Evolutionary conservation across 2,888 invertebrate genomes (phyloP).

Genomic region (Chymomyza procnemis): DNA sequence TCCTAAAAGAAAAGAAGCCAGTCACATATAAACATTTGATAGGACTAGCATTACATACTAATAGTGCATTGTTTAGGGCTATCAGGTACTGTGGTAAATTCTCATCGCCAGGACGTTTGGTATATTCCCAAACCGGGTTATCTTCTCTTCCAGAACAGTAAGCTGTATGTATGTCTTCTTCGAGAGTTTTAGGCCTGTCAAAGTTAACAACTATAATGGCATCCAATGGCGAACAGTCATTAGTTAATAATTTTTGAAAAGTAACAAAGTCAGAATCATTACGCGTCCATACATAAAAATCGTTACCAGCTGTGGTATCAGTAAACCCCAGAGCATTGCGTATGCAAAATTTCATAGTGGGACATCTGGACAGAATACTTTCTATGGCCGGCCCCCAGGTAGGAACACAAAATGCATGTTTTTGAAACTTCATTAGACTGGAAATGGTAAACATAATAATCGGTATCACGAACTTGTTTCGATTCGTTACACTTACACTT

Average conservation of each 20-base stretch:
- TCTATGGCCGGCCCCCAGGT: constrained; percentile 83
- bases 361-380: constrained; percentile 81
- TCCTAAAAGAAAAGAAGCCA: constrained; percentile 24
- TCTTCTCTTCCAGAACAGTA: constrained; percentile 20
- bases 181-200: constrained; percentile 39
- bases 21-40: too few relatives aligned
- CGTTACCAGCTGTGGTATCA: constrained; percentile 80
- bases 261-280: constrained; percentile 65
- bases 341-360: constrained; percentile 83
- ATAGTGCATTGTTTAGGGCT: constrained; percentile 52
- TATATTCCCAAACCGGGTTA: constrained; percentile 61
- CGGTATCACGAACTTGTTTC: too few relatives aligned
- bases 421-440: constrained; percentile 68
- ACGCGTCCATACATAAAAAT: constrained; percentile 70
- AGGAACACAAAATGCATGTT: constrained; percentile 77
- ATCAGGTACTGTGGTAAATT: constrained; percentile 55
- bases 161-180: constrained; percentile 27
- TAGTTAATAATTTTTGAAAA: constrained; percentile 60
- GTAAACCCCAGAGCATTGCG: constrained; percentile 82
- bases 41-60: constrained; percentile 34
- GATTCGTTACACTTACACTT: constrained; percentile 57
- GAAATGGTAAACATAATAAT: too few relatives aligned
- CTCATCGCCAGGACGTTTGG: constrained; percentile 66
- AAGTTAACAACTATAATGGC: constrained; percentile 73
- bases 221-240: constrained; percentile 71